Evolutionary conservation across 2,888 invertebrate genomes (phyloP).

Genomic region (Dugesia japonica): DNA sequence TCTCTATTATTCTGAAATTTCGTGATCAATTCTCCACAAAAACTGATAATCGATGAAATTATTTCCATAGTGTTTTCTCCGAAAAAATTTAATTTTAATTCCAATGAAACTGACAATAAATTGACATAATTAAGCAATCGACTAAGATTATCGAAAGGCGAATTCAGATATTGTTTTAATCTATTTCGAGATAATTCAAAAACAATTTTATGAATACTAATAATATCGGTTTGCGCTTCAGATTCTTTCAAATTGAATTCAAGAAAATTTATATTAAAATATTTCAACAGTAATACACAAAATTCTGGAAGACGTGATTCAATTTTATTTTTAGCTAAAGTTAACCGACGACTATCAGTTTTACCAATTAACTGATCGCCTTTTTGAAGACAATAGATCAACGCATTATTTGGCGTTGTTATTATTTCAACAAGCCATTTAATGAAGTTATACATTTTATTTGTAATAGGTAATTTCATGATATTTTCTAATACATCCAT

Average conservation of each 20-base stretch:
- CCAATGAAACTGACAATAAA: neutral
- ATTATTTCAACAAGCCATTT: neutral
- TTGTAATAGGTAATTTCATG: neutral
- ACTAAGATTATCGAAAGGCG: neutral
- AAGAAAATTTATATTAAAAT: neutral
- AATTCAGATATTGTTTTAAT: neutral
- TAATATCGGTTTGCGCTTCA: neutral
- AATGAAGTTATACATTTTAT: neutral
- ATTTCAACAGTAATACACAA: neutral
- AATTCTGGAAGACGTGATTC: neutral
- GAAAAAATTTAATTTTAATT: neutral
- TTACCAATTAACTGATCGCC: constrained; percentile 12
- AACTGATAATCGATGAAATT: neutral
- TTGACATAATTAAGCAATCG: neutral
- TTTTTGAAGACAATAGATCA: constrained; percentile 11
- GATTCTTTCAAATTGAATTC: neutral
- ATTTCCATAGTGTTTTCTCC: neutral
- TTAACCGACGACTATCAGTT: neutral
- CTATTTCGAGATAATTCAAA: neutral
- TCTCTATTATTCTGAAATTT: neutral
- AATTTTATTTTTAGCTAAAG: constrained; percentile 7
- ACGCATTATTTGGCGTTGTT: neutral
- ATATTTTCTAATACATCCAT: neutral
- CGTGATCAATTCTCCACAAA: neutral
- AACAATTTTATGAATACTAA: neutral